A percentile compares a stretch with the other conserved stretches of the same genome.
These are phyloP conservation scores for Pilophorus perplexus DNA, from an alignment of 2,888 invertebrate species.

Conservation along the genomic window DNA sequence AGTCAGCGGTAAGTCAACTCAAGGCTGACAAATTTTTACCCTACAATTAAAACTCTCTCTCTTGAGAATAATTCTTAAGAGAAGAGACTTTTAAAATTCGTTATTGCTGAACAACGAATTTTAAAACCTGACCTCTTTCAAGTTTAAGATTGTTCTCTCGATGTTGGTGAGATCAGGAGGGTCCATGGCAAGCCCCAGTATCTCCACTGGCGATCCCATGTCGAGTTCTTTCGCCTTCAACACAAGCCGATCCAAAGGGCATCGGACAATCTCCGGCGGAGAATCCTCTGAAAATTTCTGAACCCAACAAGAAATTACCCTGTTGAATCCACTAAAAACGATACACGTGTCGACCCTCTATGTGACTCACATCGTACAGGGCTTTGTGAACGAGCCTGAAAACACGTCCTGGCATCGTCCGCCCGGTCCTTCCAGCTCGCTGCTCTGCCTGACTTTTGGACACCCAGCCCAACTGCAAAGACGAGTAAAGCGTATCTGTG, in stretches of 20 bases:
- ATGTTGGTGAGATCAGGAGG: conserved; percentile 83
- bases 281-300: conserved; percentile 37
- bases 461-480: conserved; percentile 80
- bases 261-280: conserved; percentile 72
- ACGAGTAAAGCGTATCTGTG: conserved; percentile 71
- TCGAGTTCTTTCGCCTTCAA: conserved; percentile 77
- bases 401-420: conserved; percentile 80
- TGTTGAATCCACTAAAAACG: too few species aligned
- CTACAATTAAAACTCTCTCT: too few species aligned
- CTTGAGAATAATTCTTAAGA: too few species aligned
- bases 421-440: conserved; percentile 85
- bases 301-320: conserved; percentile 4
- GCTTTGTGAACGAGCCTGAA: conserved; percentile 71
- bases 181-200: conserved; percentile 79
- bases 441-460: conserved; percentile 86
- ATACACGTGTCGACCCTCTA: too few species aligned
- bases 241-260: conserved; percentile 77
- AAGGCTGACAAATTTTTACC: too few species aligned
- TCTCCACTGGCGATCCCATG: conserved; percentile 74
- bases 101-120: neutral
- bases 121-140: conserved; percentile 67
- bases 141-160: conserved; percentile 71
- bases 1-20: too few species aligned
- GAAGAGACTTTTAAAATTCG: neutral
- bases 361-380: conserved; percentile 60